Evolutionary conservation across 2,797 vertebrate species (phyloP).

Genomic region (Anas capensis): DNA sequence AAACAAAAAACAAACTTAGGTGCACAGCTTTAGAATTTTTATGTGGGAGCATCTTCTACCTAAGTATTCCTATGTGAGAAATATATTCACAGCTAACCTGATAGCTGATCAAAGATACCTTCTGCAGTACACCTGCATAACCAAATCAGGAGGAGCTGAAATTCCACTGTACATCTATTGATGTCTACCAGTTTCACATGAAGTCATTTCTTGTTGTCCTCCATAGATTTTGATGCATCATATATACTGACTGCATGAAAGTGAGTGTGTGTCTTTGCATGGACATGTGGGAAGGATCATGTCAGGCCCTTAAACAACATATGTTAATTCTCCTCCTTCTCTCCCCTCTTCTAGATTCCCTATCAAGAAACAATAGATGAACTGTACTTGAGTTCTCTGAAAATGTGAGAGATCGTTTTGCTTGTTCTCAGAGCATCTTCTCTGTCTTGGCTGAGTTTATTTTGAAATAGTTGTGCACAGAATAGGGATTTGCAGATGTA

Average conservation of each 20-base stretch:
- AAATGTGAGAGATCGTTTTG: not conserved
- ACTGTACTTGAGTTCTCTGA: not conserved
- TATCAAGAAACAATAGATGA: not conserved
- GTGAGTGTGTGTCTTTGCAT: not conserved
- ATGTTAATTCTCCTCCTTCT: not conserved
- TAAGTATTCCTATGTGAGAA: not conserved
- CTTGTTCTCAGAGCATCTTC: not conserved
- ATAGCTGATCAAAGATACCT: not conserved
- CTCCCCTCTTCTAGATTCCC: not conserved
- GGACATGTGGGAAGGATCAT: not conserved
- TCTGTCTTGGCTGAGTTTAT: not conserved
- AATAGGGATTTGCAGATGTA: not conserved
- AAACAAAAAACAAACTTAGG: not conserved
- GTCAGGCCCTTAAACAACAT: not conserved
- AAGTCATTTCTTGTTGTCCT: not conserved
- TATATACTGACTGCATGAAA: not conserved
- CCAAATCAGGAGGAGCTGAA: not conserved
- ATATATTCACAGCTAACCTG: not conserved
- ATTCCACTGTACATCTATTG: not conserved
- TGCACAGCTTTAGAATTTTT: not conserved
- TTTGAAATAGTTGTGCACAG: not conserved
- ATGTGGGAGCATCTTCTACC: not conserved
- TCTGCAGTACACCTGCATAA: not conserved
- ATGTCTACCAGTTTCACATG: not conserved
- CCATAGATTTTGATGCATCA: not conserved